phyloP scores from a whole-genome alignment of 2,888 invertebrate genomes.

The Meteorus colon region DNA sequence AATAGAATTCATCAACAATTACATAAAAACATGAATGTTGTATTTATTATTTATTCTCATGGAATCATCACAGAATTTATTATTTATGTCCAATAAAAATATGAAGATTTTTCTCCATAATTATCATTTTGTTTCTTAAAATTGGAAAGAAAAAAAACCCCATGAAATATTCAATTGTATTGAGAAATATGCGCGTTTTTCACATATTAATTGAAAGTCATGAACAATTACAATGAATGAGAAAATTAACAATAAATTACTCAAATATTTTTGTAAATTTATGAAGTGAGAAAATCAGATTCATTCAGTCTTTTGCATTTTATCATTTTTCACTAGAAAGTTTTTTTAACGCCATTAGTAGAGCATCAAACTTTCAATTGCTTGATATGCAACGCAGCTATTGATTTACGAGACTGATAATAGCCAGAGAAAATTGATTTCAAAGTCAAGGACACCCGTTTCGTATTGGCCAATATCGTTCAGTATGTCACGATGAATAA shows the following conservation, averaged over 20 bases:
- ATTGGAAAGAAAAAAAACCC: not conserved
- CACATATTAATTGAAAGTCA: not conserved
- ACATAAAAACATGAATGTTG: slow-evolving; percentile 45
- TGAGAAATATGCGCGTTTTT: not conserved
- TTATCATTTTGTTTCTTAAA: slow-evolving; percentile 3
- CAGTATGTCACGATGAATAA: slow-evolving; percentile 31
- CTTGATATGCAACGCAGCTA: slow-evolving; percentile 33
- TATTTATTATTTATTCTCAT: slow-evolving; percentile 61
- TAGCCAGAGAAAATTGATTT: slow-evolving; percentile 18
- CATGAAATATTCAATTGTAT: not conserved
- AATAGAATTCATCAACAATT: slow-evolving; percentile 53
- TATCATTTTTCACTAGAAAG: not conserved
- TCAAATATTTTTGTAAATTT: not conserved
- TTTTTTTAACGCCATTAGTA: not conserved
- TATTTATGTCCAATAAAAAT: slow-evolving; percentile 62
- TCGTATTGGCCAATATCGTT: slow-evolving; percentile 16
- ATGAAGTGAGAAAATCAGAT: not conserved
- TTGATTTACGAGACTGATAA: slow-evolving; percentile 3
- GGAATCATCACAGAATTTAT: slow-evolving; percentile 49
- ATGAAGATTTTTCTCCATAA: slow-evolving; percentile 52
- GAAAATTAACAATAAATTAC: not conserved
- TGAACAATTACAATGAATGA: not conserved
- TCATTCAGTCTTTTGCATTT: not conserved
- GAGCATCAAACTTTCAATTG: slow-evolving; percentile 43
- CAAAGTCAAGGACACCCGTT: slow-evolving; percentile 29